A percentile compares a stretch with the other conserved stretches of the same genome.
Conservation (phyloP, 2,113 vertebrate species). For the Neoarius graeffei region DNA sequence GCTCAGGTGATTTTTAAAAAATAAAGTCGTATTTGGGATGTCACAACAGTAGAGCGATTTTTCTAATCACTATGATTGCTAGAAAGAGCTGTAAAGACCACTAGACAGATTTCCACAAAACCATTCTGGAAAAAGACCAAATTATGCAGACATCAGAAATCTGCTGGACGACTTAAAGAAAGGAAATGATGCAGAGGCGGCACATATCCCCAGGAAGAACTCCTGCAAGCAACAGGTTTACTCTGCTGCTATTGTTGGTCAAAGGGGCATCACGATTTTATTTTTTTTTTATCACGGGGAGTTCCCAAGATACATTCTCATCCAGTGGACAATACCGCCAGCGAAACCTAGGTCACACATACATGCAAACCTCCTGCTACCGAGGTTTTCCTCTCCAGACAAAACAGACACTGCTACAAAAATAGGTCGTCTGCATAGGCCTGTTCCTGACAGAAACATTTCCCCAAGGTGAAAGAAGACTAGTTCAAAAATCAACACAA, state of each 20-base stretch:
- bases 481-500: conserved; percentile 34
- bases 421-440: conserved; percentile 45
- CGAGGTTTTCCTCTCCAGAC: conserved; percentile 49
- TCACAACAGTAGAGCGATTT: background rate
- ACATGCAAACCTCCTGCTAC: conserved; percentile 24
- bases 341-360: background rate
- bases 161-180: conserved; percentile 25
- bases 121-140: conserved; percentile 13
- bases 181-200: conserved; percentile 32
- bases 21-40: background rate
- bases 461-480: conserved; percentile 36
- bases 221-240: conserved; percentile 38
- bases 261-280: conserved; percentile 20
- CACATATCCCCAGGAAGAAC: conserved; percentile 39
- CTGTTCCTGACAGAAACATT: conserved; percentile 29
- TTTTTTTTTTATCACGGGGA: background rate
- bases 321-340: conserved; percentile 13
- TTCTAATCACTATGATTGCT: background rate
- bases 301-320: conserved; percentile 31
- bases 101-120: background rate
- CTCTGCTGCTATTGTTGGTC: conserved; percentile 37
- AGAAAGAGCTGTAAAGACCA: background rate
- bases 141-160: background rate
- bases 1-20: no score
- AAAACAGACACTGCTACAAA: conserved; percentile 44